Conservation (phyloP, 2,888 invertebrate genomes). For the Mystacides longicornis region DNA sequence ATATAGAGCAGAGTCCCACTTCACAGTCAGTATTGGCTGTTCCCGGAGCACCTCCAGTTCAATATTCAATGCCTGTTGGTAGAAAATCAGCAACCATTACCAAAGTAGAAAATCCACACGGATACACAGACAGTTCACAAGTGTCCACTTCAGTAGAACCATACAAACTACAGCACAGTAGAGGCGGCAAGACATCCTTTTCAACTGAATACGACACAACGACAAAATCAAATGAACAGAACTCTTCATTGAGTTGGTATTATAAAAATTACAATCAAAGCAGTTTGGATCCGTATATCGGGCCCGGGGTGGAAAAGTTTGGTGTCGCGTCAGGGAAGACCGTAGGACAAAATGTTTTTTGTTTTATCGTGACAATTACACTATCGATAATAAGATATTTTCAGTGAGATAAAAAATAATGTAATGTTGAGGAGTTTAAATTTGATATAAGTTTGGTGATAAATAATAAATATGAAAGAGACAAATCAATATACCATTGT, state of each 20-base stretch:
- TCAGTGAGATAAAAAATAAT: background rate
- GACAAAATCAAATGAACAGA: constrained; percentile 42
- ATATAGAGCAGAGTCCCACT: constrained; percentile 20
- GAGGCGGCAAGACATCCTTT: constrained; percentile 43
- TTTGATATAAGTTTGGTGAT: background rate
- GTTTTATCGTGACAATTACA: background rate
- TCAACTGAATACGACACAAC: constrained; percentile 37
- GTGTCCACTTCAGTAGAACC: constrained; percentile 19
- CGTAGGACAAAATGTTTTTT: constrained; percentile 8
- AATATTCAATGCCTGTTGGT: constrained; percentile 27
- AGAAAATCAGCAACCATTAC: constrained; percentile 43
- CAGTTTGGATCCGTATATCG: constrained; percentile 43
- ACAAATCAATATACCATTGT: background rate
- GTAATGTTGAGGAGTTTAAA: too few relatives aligned
- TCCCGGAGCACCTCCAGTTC: constrained; percentile 50
- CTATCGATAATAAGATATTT: background rate
- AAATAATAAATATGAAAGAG: background rate
- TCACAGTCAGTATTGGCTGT: constrained; percentile 54
- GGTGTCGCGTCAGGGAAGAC: constrained; percentile 12
- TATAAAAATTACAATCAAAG: constrained; percentile 75
- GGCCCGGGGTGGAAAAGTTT: constrained; percentile 34
- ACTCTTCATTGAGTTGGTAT: constrained; percentile 70
- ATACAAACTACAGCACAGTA: constrained; percentile 35
- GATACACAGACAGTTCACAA: constrained; percentile 14
- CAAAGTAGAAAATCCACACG: constrained; percentile 39